Evolutionary conservation across 2,888 invertebrate genomes (phyloP).

Genomic region (Myathropa florea): DNA sequence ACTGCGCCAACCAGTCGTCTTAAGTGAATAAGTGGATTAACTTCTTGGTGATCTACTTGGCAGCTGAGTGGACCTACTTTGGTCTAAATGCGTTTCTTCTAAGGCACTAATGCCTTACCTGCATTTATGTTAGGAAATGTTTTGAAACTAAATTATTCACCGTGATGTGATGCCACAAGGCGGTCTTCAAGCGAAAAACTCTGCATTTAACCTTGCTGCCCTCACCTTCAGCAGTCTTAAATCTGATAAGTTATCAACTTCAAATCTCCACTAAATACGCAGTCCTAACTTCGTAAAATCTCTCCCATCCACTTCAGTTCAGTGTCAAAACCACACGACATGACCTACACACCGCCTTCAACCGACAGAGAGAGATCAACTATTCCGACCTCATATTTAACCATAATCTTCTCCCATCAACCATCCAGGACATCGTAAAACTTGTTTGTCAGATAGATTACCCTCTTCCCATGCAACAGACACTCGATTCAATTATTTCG

Average conservation of each 20-base stretch:
- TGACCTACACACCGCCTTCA: not conserved
- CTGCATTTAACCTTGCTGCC: too few species aligned
- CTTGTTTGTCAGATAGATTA: slow-evolving; percentile 45
- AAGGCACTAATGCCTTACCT: too few species aligned
- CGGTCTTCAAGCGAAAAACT: too few species aligned
- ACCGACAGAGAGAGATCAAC: slow-evolving; percentile 12
- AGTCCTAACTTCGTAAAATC: not conserved
- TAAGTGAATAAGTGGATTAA: too few species aligned
- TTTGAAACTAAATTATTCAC: too few species aligned
- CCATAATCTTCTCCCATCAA: slow-evolving; percentile 31
- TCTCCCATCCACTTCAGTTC: not conserved
- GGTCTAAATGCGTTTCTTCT: too few species aligned
- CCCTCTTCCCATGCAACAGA: not conserved
- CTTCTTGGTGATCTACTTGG: too few species aligned
- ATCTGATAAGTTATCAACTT: not conserved
- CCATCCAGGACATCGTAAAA: slow-evolving; percentile 54
- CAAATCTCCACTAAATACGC: not conserved
- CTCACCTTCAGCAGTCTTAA: not conserved
- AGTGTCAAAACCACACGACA: not conserved
- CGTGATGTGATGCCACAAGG: too few species aligned
- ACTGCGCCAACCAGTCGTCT: too few species aligned
- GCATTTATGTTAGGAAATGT: too few species aligned
- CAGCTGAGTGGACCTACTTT: too few species aligned
- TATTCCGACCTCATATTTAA: slow-evolving; percentile 20
- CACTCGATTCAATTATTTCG: slow-evolving; percentile 70